Percentiles rank a stretch among this genome's conserved stretches.
phyloP scores from a whole-genome alignment of 2,888 invertebrate genomes.

The Phlogophora meticulosa region DNA sequence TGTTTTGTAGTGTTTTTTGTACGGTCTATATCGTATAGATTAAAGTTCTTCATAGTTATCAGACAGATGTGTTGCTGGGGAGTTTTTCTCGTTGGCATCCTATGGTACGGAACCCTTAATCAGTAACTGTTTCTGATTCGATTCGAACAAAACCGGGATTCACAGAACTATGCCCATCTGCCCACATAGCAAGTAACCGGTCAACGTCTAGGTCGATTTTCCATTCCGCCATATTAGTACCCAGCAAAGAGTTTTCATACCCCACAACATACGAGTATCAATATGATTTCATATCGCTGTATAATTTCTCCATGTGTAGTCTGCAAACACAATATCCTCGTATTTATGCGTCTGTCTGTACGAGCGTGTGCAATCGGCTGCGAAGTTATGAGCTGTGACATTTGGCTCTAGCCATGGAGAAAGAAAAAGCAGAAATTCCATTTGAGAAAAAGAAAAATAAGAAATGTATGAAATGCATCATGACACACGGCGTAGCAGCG shows the following conservation, averaged over 20 bases:
- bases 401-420: conserved; percentile 32
- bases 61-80: too few species aligned
- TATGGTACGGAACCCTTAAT: too few species aligned
- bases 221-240: not conserved
- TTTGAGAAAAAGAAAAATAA: too few species aligned
- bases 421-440: not conserved
- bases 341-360: conserved; percentile 49
- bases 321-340: conserved; percentile 49
- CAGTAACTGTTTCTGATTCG: too few species aligned
- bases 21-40: too few species aligned
- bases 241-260: not conserved
- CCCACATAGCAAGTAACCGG: too few species aligned
- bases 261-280: not conserved
- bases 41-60: too few species aligned
- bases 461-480: not conserved
- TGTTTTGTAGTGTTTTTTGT: too few species aligned
- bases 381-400: conserved; percentile 63
- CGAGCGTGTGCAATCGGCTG: conserved; percentile 56
- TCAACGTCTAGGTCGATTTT: too few species aligned
- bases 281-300: conserved; percentile 7
- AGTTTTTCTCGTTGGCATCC: too few species aligned
- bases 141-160: too few species aligned
- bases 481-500: not conserved
- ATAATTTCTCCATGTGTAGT: conserved; percentile 15
- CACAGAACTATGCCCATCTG: too few species aligned